phyloP scores from a whole-genome alignment of 2,113 vertebrate genomes.

The Antechinus stuartii region DNA sequence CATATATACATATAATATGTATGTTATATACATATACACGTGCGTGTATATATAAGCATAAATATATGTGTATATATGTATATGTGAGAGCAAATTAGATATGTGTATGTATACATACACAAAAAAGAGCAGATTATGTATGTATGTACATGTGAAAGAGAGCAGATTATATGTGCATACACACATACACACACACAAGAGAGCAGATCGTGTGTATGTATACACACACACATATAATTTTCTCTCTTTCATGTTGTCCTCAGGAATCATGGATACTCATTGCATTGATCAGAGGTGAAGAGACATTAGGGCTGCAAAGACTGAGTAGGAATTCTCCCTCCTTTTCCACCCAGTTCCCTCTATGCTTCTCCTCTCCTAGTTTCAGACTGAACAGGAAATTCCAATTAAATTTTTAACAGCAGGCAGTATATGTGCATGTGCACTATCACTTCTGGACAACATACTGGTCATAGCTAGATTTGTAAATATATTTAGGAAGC shows the following conservation, averaged over 20 bases:
- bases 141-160: too few relatives aligned
- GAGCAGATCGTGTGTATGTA: too few relatives aligned
- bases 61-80: too few relatives aligned
- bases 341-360: neutral
- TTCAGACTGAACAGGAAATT: neutral
- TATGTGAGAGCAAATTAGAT: too few relatives aligned
- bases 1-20: too few relatives aligned
- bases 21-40: too few relatives aligned
- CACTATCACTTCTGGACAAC: slow-evolving; percentile 4
- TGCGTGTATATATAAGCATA: too few relatives aligned
- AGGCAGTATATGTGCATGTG: neutral
- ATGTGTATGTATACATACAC: too few relatives aligned
- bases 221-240: too few relatives aligned
- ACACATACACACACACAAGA: too few relatives aligned
- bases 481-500: slow-evolving; percentile 79
- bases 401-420: neutral
- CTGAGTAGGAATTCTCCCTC: neutral
- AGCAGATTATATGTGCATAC: too few relatives aligned
- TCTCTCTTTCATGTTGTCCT: neutral
- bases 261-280: neutral
- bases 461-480: slow-evolving; percentile 59
- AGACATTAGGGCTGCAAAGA: neutral
- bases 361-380: neutral
- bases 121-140: too few relatives aligned
- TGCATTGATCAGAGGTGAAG: slow-evolving; percentile 30